phyloP scores from a whole-genome alignment of 2,797 vertebrate genomes.

The Heteromormyrus szaboi region DNA sequence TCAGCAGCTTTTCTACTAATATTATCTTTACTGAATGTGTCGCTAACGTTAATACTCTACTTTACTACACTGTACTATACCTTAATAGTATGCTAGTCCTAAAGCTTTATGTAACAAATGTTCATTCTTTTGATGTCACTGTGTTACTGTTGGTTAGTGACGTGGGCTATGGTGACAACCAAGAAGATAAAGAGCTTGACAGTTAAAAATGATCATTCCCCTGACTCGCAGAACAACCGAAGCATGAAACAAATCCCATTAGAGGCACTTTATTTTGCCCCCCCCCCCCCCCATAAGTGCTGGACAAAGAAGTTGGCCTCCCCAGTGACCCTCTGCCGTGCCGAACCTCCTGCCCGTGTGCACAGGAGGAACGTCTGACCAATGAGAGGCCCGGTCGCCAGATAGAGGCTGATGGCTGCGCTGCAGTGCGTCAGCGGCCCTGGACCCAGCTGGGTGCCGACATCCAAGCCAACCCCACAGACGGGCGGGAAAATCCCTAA shows the following conservation, averaged over 20 bases:
- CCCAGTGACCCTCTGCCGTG: neutral
- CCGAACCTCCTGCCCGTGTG: neutral
- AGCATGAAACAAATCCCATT: neutral
- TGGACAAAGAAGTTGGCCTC: neutral
- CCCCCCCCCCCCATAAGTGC: neutral
- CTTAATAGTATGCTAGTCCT: neutral
- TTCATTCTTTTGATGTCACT: neutral
- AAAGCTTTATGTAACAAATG: neutral
- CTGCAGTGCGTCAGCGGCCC: neutral
- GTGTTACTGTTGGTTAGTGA: neutral
- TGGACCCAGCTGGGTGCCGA: neutral
- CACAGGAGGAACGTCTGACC: slow-evolving; percentile 15
- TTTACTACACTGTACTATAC: neutral
- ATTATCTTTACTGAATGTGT: neutral
- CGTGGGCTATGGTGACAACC: neutral
- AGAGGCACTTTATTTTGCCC: neutral
- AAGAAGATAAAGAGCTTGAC: neutral
- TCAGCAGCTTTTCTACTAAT: neutral
- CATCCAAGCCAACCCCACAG: neutral
- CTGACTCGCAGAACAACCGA: neutral
- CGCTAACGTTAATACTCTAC: neutral
- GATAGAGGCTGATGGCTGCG: neutral
- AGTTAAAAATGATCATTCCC: neutral
- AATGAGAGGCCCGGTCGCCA: neutral
- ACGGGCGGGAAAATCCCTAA: neutral